phyloP scores from a whole-genome alignment of 2,888 invertebrate genomes.

The Sphaeridia pumilis region DNA sequence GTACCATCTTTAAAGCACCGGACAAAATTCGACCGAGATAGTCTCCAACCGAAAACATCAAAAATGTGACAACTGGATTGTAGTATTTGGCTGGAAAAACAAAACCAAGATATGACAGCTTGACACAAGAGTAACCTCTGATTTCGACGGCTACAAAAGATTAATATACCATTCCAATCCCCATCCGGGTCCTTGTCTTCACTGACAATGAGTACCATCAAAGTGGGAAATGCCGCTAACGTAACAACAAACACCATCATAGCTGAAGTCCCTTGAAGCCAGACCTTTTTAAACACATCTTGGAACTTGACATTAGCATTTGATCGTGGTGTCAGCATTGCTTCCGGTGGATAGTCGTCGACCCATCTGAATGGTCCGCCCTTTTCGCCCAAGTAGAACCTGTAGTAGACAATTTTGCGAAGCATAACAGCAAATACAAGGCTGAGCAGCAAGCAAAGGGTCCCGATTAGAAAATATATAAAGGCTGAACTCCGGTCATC shows the following conservation, averaged over 20 bases:
- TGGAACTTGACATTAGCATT: constrained; percentile 20
- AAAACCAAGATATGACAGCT: too few species aligned
- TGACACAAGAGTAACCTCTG: too few species aligned
- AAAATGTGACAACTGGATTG: constrained; percentile 79
- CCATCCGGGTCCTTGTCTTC: constrained; percentile 26
- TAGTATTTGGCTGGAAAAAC: constrained; percentile 79
- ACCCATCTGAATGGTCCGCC: constrained; percentile 30
- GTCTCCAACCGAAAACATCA: constrained; percentile 80
- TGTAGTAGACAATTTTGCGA: constrained; percentile 49
- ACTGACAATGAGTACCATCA: constrained; percentile 74
- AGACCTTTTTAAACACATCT: constrained; percentile 45
- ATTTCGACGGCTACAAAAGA: too few species aligned
- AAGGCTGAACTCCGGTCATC: constrained; percentile 70
- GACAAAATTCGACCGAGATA: constrained; percentile 71
- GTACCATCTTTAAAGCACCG: constrained; percentile 44
- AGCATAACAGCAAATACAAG: constrained; percentile 23
- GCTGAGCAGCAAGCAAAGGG: constrained; percentile 29
- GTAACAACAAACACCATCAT: constrained; percentile 70
- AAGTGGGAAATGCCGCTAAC: constrained; percentile 71
- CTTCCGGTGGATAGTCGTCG: constrained; percentile 35
- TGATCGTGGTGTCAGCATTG: constrained; percentile 28
- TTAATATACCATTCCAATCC: constrained; percentile 59
- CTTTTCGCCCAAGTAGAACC: constrained; percentile 48
- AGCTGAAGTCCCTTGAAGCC: constrained; percentile 64
- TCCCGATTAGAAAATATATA: constrained; percentile 72